A percentile compares a stretch with the other conserved stretches of the same genome.
phyloP scores from a whole-genome alignment of 2,888 invertebrate species.

The Drosophila suboccidentalis region DNA sequence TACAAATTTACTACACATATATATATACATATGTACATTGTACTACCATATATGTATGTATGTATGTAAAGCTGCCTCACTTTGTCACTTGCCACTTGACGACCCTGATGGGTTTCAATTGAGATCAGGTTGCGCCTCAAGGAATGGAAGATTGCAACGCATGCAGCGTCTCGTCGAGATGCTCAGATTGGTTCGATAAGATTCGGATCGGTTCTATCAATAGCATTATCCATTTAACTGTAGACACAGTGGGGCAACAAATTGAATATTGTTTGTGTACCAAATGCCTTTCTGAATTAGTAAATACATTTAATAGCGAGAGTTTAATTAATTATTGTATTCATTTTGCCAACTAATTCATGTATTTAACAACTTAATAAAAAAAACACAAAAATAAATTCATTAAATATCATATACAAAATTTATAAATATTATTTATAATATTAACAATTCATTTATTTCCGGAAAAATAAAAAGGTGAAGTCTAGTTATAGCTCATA shows the following conservation, averaged over 20 bases:
- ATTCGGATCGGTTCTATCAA: neutral
- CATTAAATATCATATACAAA: too few species aligned
- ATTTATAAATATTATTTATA: too few species aligned
- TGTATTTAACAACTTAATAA: too few species aligned
- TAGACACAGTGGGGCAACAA: constrained; percentile 5
- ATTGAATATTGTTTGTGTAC: too few species aligned
- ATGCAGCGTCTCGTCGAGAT: constrained; percentile 1
- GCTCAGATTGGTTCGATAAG: constrained; percentile 11
- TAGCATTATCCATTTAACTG: constrained; percentile 1
- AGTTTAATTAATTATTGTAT: too few species aligned
- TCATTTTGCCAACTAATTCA: too few species aligned
- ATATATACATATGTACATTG: constrained; percentile 2
- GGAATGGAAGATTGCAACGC: constrained; percentile 1
- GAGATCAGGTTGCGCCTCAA: constrained; percentile 23
- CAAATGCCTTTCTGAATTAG: too few species aligned
- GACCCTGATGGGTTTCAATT: constrained; percentile 16
- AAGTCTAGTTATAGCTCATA: neutral
- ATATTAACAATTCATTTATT: too few species aligned
- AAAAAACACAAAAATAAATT: too few species aligned
- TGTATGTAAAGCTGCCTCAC: neutral
- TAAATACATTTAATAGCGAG: too few species aligned
- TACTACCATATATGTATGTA: neutral
- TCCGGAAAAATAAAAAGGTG: too few species aligned
- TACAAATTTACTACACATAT: constrained; percentile 20
- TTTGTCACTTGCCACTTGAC: constrained; percentile 15